A percentile compares a stretch with the other conserved stretches of the same genome.
Conservation (phyloP, 2,888 invertebrate genomes). For the Scrobipalpa costella region DNA sequence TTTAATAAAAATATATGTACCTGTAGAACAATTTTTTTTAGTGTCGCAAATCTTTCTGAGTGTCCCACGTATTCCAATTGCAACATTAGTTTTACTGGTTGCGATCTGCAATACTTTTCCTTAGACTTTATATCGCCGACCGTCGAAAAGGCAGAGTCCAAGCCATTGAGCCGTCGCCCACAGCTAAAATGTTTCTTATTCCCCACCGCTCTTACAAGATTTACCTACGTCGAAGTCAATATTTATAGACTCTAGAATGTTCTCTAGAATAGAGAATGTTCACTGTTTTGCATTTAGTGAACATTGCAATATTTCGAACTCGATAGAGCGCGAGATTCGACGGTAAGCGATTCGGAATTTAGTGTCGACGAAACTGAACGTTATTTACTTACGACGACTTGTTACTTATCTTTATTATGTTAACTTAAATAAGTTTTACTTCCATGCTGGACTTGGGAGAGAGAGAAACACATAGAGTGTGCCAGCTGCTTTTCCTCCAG, state of each 20-base stretch:
- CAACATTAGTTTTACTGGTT: background rate
- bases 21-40: background rate
- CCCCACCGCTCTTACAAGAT: constrained; percentile 25
- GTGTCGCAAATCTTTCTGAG: too few species aligned
- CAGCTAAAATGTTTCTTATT: constrained; percentile 24
- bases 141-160: constrained; percentile 22
- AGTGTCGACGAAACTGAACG: constrained; percentile 47
- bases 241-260: constrained; percentile 28
- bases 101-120: constrained; percentile 9
- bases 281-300: constrained; percentile 33
- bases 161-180: constrained; percentile 21
- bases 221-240: constrained; percentile 27
- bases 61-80: background rate
- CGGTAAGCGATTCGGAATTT: constrained; percentile 54
- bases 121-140: constrained; percentile 13
- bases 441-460: too few species aligned
- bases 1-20: background rate
- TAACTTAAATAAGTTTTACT: too few species aligned
- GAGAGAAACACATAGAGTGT: too few species aligned
- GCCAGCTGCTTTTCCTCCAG: too few species aligned
- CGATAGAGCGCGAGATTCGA: constrained; percentile 24
- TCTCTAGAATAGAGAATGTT: constrained; percentile 27
- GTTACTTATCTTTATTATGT: too few species aligned
- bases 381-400: background rate
- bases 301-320: constrained; percentile 33